These are phyloP conservation scores for Drosophila neonasuta DNA, from an alignment of 2,888 invertebrate species.

Conservation along the genomic window DNA sequence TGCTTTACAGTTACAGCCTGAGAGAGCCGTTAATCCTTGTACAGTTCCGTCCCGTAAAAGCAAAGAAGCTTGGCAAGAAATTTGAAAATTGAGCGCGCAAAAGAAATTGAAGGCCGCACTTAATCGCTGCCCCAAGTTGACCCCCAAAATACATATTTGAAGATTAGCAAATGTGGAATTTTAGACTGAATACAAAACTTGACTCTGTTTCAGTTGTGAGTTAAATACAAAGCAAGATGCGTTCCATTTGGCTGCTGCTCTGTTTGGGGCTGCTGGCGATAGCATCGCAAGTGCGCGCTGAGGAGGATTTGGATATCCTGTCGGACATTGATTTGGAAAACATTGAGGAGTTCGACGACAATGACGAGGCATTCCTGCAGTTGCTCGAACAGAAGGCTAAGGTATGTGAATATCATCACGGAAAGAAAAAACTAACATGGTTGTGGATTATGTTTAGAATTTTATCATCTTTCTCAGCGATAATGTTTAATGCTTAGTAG, in stretches of 20 bases:
- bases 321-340: conserved; percentile 60
- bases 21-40: neutral
- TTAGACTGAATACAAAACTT: neutral
- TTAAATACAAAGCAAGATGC: conserved; percentile 41
- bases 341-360: conserved; percentile 73
- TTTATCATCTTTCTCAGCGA: too few species aligned
- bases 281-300: conserved; percentile 58
- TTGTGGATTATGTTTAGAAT: too few species aligned
- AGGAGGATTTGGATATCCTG: conserved; percentile 41
- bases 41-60: conserved; percentile 9
- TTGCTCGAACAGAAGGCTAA: conserved; percentile 78
- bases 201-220: conserved; percentile 12
- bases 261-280: conserved; percentile 70
- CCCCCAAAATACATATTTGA: conserved; percentile 4
- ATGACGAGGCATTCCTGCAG: conserved; percentile 76
- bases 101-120: conserved; percentile 16
- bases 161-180: conserved; percentile 1
- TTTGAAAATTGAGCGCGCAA: conserved; percentile 1
- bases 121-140: conserved; percentile 24
- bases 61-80: neutral
- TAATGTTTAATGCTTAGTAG: too few species aligned
- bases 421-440: too few species aligned
- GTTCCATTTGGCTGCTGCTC: conserved; percentile 69
- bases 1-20: conserved; percentile 20
- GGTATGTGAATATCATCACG: conserved; percentile 55